Evolutionary conservation across 35 echinoderm and acorn worm species (phyloP), one percentile per base, ranked within the genome.

Genomic region (Ptychodera flava): DNA sequence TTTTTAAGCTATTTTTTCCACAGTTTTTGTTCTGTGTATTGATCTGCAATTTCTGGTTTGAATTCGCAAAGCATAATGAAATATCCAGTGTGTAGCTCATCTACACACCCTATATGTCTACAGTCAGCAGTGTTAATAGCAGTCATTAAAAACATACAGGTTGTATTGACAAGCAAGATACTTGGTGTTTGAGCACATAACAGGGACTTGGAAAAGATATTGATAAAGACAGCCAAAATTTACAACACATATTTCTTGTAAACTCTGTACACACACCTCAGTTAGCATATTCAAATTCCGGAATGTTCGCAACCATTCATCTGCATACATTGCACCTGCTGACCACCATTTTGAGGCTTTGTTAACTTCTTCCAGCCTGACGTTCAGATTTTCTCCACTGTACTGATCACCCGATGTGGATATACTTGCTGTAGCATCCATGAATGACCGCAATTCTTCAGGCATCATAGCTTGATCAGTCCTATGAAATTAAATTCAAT

Each of bases 331-430:
- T n/a, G n/a, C 80, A 82, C 15, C 15, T 16, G 80, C 15, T 16
- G 32, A 15, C 80, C 80, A 82, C 31, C 16, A 16, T 31, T 82
- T 82, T 16, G 16, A 28, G 16, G 16, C 15, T 32, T 82, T 82
- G 80, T 82, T 82, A 14, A 82, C 32, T 16, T 82, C 32, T 31
- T 82, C 80, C 16, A 82, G 80, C 80, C 15, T 16, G 31, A 82
- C 16, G 32, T 82, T 32, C 16, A 82, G 15, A 16, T 32, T 32
- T 82, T 82, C 80, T 82, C 80, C 80, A 82, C 80, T 16, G 31
- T 31, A 28, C 14, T 15, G 80, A 32, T 82, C 80, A 28, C 80
- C 80, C 15, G 80, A 82, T 32, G 14, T 82, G 80, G 32, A 32
- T 28, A 82, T 15, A 15, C 15, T 32, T 82, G 80, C 15, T 82